Evolutionary conservation across 2,797 vertebrate genomes (phyloP).

Genomic region (Malacoctenus gilli): DNA sequence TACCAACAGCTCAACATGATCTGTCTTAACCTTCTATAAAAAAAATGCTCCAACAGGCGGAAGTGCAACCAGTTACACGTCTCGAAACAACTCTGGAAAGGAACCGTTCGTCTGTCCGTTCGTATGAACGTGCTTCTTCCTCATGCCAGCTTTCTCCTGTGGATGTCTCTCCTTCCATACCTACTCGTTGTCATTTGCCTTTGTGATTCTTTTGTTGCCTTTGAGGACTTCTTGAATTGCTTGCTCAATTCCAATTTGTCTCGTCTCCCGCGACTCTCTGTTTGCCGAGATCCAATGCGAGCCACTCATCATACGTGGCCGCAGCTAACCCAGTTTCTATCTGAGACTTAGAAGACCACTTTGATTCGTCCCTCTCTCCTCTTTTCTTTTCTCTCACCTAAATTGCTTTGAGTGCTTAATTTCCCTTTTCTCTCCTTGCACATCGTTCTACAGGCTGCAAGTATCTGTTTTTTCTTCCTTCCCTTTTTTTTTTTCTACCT

Average conservation of each 20-base stretch:
- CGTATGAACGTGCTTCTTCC: conserved; percentile 11
- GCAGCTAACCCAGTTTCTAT: conserved; percentile 35
- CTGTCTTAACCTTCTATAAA: conserved; percentile 37
- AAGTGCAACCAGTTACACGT: conserved; percentile 5
- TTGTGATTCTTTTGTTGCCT: conserved; percentile 25
- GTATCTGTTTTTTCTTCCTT: background rate
- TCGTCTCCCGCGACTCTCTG: conserved; percentile 20
- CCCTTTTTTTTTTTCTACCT: background rate
- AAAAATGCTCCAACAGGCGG: conserved; percentile 30
- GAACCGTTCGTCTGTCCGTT: conserved; percentile 13
- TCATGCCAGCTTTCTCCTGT: background rate
- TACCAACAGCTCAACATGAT: conserved; percentile 54
- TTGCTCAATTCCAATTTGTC: conserved; percentile 26
- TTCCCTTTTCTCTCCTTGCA: conserved; percentile 35
- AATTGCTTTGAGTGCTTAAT: conserved; percentile 60
- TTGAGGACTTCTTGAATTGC: conserved; percentile 21
- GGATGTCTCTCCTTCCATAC: conserved; percentile 10
- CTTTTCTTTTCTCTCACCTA: conserved; percentile 46
- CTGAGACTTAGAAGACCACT: conserved; percentile 30
- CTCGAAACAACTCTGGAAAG: conserved; percentile 1
- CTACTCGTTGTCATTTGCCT: conserved; percentile 1
- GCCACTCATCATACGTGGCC: conserved; percentile 49
- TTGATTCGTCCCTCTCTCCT: conserved; percentile 35
- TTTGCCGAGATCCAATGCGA: conserved; percentile 32
- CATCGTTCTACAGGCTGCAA: conserved; percentile 11